Percentiles rank a stretch among this genome's conserved stretches.
Evolutionary conservation across 2,888 invertebrate species (phyloP).

Genomic region (Eutolmus rufibarbis): DNA sequence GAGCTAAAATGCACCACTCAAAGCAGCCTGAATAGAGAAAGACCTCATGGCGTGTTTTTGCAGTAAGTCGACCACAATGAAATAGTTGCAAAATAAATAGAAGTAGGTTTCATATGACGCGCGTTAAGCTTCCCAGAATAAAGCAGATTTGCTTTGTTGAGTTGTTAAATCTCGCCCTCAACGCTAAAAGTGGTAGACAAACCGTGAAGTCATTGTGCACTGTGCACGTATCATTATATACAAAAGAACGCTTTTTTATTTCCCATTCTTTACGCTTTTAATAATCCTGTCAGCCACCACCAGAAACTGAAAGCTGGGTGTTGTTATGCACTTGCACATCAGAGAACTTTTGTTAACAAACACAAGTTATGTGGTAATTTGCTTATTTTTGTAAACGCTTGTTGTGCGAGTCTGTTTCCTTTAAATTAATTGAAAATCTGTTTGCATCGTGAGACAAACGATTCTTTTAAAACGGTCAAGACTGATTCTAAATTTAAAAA

Average conservation of each 20-base stretch:
- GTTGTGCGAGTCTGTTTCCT: no score
- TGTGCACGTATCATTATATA: constrained; percentile 28
- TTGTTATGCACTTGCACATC: not conserved
- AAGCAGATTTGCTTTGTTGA: constrained; percentile 35
- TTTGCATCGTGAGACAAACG: no score
- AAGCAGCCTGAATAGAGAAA: constrained; percentile 7
- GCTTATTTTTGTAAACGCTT: no score
- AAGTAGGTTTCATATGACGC: constrained; percentile 23
- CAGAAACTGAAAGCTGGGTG: not conserved
- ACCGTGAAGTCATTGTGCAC: constrained; percentile 11
- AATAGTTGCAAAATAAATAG: constrained; percentile 39
- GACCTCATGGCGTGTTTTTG: constrained; percentile 18
- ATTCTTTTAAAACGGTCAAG: no score
- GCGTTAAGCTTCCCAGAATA: constrained; percentile 27
- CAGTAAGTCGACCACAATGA: constrained; percentile 21
- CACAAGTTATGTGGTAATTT: not conserved
- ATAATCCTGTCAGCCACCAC: constrained; percentile 27
- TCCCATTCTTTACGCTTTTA: constrained; percentile 23
- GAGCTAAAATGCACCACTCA: constrained; percentile 34
- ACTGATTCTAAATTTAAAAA: no score
- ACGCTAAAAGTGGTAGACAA: constrained; percentile 25
- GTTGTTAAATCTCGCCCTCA: constrained; percentile 35
- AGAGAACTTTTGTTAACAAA: not conserved
- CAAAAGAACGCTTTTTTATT: constrained; percentile 6
- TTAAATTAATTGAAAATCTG: no score